Base-by-base conservation (phyloP, 2,888 invertebrate genomes). In the Helobdella robusta region DNA sequence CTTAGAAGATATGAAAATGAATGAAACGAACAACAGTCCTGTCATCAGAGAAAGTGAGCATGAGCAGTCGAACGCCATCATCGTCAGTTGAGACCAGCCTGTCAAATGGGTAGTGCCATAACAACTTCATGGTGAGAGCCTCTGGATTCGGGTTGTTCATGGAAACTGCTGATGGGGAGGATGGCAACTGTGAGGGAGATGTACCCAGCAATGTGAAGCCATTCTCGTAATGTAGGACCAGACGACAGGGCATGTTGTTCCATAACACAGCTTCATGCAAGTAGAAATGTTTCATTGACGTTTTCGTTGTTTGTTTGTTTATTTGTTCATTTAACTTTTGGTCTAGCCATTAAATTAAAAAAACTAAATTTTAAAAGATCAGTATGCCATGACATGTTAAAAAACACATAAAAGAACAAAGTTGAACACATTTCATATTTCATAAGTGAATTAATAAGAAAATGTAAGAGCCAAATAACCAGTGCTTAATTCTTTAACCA, bases 21-120 rank as follows among this genome's bases (percentile, higher is more conserved):
- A 50, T 11, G n/a, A 20, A 46, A 50, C 62, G 1, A 15, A 62
- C 62, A 2, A 62, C 46, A 30, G 23, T 69, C 36, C 70, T 67
- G 58, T 72, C 68, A 18, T 72, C 72, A 15, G 70, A 87, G 82
- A 97, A 95, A 81, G 95, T 93, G 73, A 97, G 84, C 89, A 90
- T 94, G 52, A 97, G 83, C 70, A 91, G 85, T 72, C 89, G 83
- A 73, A 86, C 85, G 48, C 92, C 91, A 80, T 98, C 97, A 80
- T 98, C 97, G 11, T 92, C 93, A 34, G 94, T 94, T 79, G 89
- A 89, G 70, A 89, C 85, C 72, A 97, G 84, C 75, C 89, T 87
- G 81, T 95, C 94, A 81, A 93, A 93, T 65, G 94, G 86, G 75
- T 88, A 88, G 74, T 87, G 85, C 90, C 91, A 91, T 25, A 77